Percentiles rank a stretch among this genome's conserved stretches.
Conservation (phyloP, 2,888 invertebrate species). For the Tridacna gigas region DNA sequence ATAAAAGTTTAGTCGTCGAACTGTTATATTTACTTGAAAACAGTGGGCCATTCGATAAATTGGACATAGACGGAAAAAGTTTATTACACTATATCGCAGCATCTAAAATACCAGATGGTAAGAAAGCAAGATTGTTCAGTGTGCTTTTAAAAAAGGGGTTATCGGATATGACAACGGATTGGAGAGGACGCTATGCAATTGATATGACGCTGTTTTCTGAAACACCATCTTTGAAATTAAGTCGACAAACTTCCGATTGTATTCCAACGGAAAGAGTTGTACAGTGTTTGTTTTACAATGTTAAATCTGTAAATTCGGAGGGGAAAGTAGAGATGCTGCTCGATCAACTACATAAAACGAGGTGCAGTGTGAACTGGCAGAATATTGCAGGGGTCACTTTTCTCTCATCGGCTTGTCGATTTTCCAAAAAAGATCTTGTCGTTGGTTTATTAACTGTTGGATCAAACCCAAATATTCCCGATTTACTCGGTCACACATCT, state of each 20-base stretch:
- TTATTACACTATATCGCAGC: slow-evolving; percentile 2
- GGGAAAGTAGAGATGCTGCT: too few species aligned
- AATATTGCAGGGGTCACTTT: slow-evolving; percentile 1
- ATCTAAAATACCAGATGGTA: not conserved
- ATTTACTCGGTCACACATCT: not conserved
- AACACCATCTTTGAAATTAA: not conserved
- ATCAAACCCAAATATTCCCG: slow-evolving; percentile 12
- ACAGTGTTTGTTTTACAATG: too few species aligned
- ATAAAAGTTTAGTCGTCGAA: not conserved
- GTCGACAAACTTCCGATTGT: not conserved
- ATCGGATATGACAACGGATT: not conserved
- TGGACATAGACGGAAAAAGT: not conserved
- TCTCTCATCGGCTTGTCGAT: not conserved
- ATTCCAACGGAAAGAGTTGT: too few species aligned
- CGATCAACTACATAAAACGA: too few species aligned
- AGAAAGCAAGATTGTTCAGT: not conserved
- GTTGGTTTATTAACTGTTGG: not conserved
- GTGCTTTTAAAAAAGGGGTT: not conserved
- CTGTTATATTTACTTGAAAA: not conserved
- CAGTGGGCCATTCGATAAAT: not conserved
- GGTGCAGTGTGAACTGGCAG: not conserved
- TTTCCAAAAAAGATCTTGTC: not conserved
- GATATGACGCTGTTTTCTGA: not conserved
- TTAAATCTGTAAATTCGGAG: too few species aligned
- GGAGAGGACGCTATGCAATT: not conserved